A percentile compares a stretch with the other conserved stretches of the same genome.
These are phyloP conservation scores for Allacma fusca DNA, from an alignment of 2,888 invertebrate species.

Conservation along the genomic window DNA sequence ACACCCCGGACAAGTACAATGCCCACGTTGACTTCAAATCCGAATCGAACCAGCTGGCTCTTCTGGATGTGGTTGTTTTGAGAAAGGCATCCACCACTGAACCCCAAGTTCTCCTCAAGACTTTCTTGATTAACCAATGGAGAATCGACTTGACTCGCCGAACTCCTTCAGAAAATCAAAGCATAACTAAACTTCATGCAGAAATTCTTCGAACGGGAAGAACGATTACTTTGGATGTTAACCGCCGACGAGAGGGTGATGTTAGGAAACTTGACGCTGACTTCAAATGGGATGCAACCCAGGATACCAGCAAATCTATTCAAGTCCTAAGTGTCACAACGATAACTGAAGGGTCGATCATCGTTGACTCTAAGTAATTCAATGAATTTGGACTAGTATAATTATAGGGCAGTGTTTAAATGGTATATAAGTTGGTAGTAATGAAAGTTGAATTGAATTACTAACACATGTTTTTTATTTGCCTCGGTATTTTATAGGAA, in stretches of 20 bases:
- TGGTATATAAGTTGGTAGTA: no score
- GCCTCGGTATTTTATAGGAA: conserved; percentile 40
- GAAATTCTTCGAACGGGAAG: conserved; percentile 32
- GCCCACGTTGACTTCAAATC: not conserved
- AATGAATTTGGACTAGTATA: not conserved
- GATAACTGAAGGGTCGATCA: conserved; percentile 23
- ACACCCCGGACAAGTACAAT: not conserved
- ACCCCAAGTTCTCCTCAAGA: conserved; percentile 22
- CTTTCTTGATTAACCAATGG: not conserved
- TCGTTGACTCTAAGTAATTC: conserved; percentile 38
- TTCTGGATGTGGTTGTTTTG: not conserved
- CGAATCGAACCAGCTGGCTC: not conserved
- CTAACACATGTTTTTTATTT: no score
- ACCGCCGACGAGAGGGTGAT: conserved; percentile 20
- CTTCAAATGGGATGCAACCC: conserved; percentile 36
- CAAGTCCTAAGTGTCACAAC: conserved; percentile 27
- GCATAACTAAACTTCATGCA: conserved; percentile 32
- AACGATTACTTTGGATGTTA: conserved; percentile 30
- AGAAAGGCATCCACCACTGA: not conserved
- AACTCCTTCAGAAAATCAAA: not conserved
- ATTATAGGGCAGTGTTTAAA: no score
- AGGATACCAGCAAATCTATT: conserved; percentile 15
- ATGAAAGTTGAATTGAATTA: no score
- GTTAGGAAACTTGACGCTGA: conserved; percentile 9
- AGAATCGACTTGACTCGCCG: conserved; percentile 16